A percentile compares a stretch with the other conserved stretches of the same genome.
Conservation (phyloP, 2,113 vertebrate species). For the Xenus cinereus region DNA sequence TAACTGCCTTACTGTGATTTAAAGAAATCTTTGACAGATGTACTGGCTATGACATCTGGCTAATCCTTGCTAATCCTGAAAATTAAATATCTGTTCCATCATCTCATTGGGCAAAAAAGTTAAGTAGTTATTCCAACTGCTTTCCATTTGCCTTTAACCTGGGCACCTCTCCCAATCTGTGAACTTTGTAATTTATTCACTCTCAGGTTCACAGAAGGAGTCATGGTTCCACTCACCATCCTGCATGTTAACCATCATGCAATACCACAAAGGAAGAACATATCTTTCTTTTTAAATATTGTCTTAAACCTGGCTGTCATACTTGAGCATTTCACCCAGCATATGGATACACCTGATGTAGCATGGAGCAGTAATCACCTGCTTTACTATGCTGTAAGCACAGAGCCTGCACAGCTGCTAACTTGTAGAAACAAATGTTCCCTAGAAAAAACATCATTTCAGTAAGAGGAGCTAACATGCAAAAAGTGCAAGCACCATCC, state of each 20-base stretch:
- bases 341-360: neutral
- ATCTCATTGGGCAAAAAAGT: neutral
- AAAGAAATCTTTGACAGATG: neutral
- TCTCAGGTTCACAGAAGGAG: neutral
- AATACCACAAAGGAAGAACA: neutral
- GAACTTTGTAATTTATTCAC: neutral
- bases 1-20: neutral
- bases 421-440: neutral
- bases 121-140: neutral
- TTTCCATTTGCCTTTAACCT: neutral
- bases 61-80: neutral
- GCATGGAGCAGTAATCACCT: neutral
- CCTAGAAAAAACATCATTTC: neutral
- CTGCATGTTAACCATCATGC: rapidly evolving
- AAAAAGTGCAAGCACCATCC: neutral
- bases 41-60: neutral
- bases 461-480: neutral
- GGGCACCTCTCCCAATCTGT: neutral
- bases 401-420: neutral
- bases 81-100: neutral
- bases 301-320: neutral
- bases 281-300: neutral
- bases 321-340: neutral
- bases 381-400: neutral
- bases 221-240: neutral